Evolutionary conservation across 2,113 vertebrate species (phyloP).

Genomic region (Cyphomyrus plagiostoma): DNA sequence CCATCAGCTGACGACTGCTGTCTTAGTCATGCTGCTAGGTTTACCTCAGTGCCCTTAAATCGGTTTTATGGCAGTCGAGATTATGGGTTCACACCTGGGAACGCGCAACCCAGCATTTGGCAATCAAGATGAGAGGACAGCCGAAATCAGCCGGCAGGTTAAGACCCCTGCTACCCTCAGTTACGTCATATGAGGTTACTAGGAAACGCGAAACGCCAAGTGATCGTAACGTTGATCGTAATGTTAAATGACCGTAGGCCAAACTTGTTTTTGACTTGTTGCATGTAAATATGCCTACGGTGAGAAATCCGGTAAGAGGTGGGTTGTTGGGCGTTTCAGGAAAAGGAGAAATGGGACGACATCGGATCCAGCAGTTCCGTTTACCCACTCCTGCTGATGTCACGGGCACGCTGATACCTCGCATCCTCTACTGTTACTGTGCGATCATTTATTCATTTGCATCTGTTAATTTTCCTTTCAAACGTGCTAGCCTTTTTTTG

Average conservation of each 20-base stretch:
- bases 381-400: constrained; percentile 49
- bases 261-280: neutral
- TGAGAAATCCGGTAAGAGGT: constrained; percentile 39
- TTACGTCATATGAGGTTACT: neutral
- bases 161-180: neutral
- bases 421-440: constrained; percentile 50
- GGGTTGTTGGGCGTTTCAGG: constrained; percentile 22
- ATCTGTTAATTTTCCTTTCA: constrained; percentile 37
- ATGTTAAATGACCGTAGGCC: neutral
- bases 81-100: neutral
- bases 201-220: neutral
- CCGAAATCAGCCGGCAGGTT: neutral
- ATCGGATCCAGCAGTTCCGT: constrained; percentile 42
- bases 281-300: neutral
- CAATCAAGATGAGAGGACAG: neutral
- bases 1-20: neutral
- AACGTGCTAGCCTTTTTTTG: neutral
- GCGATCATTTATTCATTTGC: constrained; percentile 58
- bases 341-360: constrained; percentile 37
- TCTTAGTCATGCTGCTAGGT: neutral
- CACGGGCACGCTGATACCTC: constrained; percentile 49
- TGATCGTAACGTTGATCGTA: neutral
- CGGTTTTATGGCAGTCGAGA: neutral
- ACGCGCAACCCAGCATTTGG: neutral
- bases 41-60: neutral